Percentiles rank a stretch among this genome's conserved stretches.
These are phyloP conservation scores for Ascaphus truei DNA, from an alignment of 2,113 vertebrate genomes.

Conservation along the genomic window DNA sequence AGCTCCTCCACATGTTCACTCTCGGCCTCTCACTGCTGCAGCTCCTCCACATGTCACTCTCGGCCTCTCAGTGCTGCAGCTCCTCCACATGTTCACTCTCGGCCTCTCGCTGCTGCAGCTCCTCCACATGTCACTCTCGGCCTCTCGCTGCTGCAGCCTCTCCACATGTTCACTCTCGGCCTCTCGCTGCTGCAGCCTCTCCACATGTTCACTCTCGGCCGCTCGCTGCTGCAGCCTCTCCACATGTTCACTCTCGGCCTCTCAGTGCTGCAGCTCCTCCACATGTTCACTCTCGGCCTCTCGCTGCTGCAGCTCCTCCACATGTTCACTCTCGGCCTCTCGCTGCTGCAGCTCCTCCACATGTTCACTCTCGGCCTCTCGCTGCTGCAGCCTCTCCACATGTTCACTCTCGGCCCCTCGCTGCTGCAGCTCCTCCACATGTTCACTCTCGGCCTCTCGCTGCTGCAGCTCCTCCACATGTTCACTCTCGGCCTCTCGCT, in stretches of 20 bases:
- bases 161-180: conserved; percentile 56
- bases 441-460: conserved; percentile 54
- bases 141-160: conserved; percentile 50
- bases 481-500: conserved; percentile 55
- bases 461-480: conserved; percentile 53
- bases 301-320: conserved; percentile 51
- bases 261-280: conserved; percentile 51
- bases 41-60: conserved; percentile 50
- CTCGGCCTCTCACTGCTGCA: too few relatives aligned
- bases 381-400: conserved; percentile 52
- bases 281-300: conserved; percentile 56
- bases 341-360: conserved; percentile 51
- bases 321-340: conserved; percentile 55
- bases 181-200: conserved; percentile 51
- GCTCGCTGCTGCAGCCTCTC: conserved; percentile 50
- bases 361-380: conserved; percentile 55
- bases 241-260: conserved; percentile 56
- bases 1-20: conserved; percentile 56
- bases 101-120: too few relatives aligned
- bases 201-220: conserved; percentile 55
- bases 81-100: conserved; percentile 57
- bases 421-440: conserved; percentile 53
- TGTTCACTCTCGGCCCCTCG: conserved; percentile 55
- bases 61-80: conserved; percentile 50
- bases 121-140: conserved; percentile 50